Percentiles rank a stretch among this genome's conserved stretches.
Evolutionary conservation across 2,888 invertebrate genomes (phyloP).

Genomic region (Tenodera sinensis): DNA sequence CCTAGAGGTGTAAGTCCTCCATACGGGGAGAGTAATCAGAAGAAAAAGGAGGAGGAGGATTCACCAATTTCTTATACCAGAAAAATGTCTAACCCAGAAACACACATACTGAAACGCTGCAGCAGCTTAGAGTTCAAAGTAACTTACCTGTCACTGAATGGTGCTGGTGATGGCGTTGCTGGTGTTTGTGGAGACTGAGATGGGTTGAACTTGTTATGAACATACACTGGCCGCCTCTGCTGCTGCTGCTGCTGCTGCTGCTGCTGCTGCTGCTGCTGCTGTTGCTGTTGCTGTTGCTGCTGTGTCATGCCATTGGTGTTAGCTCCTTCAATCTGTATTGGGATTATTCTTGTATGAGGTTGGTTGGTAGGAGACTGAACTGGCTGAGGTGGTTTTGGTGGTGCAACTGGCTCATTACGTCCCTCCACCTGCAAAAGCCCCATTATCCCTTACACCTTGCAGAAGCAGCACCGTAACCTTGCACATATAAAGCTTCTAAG

Average conservation of each 20-base stretch:
- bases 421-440: slow-evolving; percentile 27
- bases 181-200: slow-evolving; percentile 24
- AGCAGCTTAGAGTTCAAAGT: not conserved
- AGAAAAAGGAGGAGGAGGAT: too few species aligned
- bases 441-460: not conserved
- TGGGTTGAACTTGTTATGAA: slow-evolving; percentile 35
- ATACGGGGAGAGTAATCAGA: too few species aligned
- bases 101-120: not conserved
- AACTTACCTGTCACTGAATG: slow-evolving; percentile 10
- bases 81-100: too few species aligned
- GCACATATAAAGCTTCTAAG: not conserved
- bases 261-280: slow-evolving; percentile 34
- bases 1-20: too few species aligned
- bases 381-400: slow-evolving; percentile 31
- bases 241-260: slow-evolving; percentile 38
- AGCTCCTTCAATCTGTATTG: slow-evolving; percentile 54
- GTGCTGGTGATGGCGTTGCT: slow-evolving; percentile 23
- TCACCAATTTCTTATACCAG: too few species aligned
- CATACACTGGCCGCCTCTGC: slow-evolving; percentile 34
- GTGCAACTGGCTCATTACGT: slow-evolving; percentile 10
- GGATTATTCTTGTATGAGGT: slow-evolving; percentile 53
- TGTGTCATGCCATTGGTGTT: slow-evolving; percentile 23
- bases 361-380: not conserved
- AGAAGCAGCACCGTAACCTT: not conserved
- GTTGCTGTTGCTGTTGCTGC: slow-evolving; percentile 37